These are phyloP conservation scores for Nomada ruficornis DNA, from an alignment of 2,888 invertebrate species.

Conservation along the genomic window DNA sequence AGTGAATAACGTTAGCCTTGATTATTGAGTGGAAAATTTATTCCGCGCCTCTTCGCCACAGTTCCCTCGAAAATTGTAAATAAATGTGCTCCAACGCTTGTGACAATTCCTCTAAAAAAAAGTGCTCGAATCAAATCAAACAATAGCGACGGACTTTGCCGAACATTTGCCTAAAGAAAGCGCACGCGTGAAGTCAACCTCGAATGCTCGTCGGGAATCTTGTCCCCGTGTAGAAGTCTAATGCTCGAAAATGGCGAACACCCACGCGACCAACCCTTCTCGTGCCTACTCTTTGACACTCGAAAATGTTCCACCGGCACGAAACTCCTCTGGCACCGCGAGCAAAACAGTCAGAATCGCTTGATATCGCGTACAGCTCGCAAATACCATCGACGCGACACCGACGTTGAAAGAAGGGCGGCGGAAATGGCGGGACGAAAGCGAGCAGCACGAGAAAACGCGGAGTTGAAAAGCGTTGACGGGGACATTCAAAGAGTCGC, in stretches of 20 bases:
- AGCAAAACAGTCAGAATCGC: constrained; percentile 4
- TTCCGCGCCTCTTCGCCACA: no score
- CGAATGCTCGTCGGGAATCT: no score
- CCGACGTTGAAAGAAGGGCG: constrained; percentile 43
- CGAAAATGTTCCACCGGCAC: background rate
- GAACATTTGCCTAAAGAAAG: background rate
- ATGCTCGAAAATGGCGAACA: constrained; percentile 13
- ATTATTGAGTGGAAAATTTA: no score
- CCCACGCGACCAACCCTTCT: constrained; percentile 1
- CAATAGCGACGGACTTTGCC: no score
- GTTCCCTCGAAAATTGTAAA: no score
- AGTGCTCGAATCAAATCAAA: no score
- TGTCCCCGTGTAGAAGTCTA: background rate
- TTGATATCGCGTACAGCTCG: constrained; percentile 19
- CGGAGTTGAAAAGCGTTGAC: constrained; percentile 57
- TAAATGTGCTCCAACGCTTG: no score
- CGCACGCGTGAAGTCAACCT: background rate
- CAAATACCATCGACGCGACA: constrained; percentile 31
- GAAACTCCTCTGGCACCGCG: background rate
- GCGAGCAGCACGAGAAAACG: constrained; percentile 23
- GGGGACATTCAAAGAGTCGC: constrained; percentile 69
- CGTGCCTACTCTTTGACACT: background rate
- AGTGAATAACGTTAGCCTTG: no score
- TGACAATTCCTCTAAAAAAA: no score
- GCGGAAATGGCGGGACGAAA: constrained; percentile 48